phyloP scores from a whole-genome alignment of 1,140 invertebrate genomes.

The Cardiocondyla obscurior region DNA sequence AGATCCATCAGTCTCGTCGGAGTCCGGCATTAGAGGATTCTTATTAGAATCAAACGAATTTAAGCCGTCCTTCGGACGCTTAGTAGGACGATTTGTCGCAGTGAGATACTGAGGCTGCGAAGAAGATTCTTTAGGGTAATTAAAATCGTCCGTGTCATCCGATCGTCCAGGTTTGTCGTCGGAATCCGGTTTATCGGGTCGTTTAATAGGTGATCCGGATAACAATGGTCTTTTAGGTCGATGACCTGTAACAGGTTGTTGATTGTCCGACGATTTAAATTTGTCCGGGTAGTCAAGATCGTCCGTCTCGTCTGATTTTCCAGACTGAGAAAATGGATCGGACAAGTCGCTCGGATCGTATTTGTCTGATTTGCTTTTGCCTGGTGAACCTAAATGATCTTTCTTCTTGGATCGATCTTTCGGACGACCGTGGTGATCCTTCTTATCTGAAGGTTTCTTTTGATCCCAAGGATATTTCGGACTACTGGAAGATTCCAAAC shows the following conservation, averaged over 20 bases:
- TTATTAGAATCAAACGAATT: background rate
- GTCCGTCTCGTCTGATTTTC: background rate
- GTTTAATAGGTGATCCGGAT: background rate
- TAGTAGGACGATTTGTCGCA: background rate
- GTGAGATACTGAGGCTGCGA: background rate
- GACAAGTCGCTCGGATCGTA: background rate
- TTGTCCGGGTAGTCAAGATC: background rate
- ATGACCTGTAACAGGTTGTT: background rate
- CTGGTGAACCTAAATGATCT: background rate
- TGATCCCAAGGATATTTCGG: background rate
- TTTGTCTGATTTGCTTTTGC: background rate
- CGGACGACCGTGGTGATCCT: background rate
- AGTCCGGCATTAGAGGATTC: background rate
- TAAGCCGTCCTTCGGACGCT: background rate
- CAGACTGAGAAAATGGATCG: background rate
- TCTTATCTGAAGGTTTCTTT: background rate
- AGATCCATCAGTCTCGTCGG: background rate
- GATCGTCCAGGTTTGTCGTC: background rate
- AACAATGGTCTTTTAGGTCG: background rate
- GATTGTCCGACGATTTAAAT: background rate
- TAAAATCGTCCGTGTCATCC: background rate
- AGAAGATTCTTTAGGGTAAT: background rate
- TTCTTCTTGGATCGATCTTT: background rate
- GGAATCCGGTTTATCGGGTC: background rate
- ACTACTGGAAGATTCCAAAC: background rate